These are phyloP conservation scores for Ceratothoa steindachneri DNA, from an alignment of 2,888 invertebrate genomes.

Conservation along the genomic window DNA sequence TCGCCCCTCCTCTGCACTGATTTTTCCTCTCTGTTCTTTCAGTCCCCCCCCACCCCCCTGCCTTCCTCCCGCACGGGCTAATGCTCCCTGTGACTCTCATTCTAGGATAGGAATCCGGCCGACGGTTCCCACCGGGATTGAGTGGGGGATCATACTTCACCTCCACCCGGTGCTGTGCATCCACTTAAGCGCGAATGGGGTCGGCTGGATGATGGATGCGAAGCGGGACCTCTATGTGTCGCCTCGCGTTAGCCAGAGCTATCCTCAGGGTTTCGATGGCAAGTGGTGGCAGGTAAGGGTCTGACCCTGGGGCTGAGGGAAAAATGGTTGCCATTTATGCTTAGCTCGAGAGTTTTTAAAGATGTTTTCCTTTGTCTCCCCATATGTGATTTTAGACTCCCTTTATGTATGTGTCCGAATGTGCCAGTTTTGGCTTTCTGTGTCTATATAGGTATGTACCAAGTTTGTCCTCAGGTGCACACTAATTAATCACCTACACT, in stretches of 20 bases:
- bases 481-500: too few relatives aligned
- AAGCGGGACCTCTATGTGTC: background rate
- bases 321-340: background rate
- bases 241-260: background rate
- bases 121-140: background rate
- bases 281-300: slow-evolving; percentile 5
- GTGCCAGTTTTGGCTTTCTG: too few relatives aligned
- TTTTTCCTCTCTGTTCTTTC: too few relatives aligned
- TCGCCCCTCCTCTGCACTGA: background rate
- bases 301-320: too few relatives aligned
- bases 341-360: background rate
- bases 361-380: background rate
- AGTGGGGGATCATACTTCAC: background rate
- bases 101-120: background rate
- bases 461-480: too few relatives aligned
- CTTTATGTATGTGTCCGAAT: too few relatives aligned
- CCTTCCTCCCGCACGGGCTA: too few relatives aligned
- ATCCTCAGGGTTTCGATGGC: slow-evolving; percentile 3
- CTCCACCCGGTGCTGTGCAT: background rate
- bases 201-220: background rate
- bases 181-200: background rate
- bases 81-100: too few relatives aligned
- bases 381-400: too few relatives aligned
- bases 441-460: too few relatives aligned
- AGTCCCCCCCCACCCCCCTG: too few relatives aligned